phyloP scores from a whole-genome alignment of 2,888 invertebrate genomes.

The Metalampra italica region DNA sequence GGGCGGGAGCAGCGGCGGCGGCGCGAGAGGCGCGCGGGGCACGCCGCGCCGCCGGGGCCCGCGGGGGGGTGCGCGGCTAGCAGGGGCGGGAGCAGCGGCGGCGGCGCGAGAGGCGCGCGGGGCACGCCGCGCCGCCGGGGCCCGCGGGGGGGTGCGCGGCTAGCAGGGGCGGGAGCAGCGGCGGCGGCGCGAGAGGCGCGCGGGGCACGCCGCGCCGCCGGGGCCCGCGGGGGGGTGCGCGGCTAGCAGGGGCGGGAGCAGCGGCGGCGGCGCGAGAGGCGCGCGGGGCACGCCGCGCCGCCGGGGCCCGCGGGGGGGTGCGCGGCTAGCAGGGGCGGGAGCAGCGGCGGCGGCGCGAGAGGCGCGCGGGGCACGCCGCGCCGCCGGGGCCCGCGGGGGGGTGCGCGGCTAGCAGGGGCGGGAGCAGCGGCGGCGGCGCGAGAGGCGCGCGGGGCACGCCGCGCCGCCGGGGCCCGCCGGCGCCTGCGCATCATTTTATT shows the following conservation, averaged over 20 bases:
- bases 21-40: conserved; percentile 78
- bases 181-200: conserved; percentile 74
- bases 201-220: conserved; percentile 82
- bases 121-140: conserved; percentile 82
- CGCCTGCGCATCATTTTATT: too few relatives aligned
- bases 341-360: conserved; percentile 80
- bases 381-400: conserved; percentile 75
- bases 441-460: conserved; percentile 79
- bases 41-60: conserved; percentile 81
- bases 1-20: conserved; percentile 76
- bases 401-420: conserved; percentile 55
- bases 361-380: conserved; percentile 79
- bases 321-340: conserved; percentile 42
- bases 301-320: neutral
- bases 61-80: conserved; percentile 12
- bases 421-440: conserved; percentile 78
- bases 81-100: conserved; percentile 76
- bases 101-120: conserved; percentile 75
- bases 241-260: conserved; percentile 67
- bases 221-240: conserved; percentile 43
- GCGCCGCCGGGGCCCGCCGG: conserved; percentile 77
- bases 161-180: conserved; percentile 73
- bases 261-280: conserved; percentile 77
- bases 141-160: conserved; percentile 21
- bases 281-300: neutral